These are phyloP conservation scores for Stichopus chloronotus DNA, from an alignment of 35 echinoderm and acorn worm species.

Conservation along the genomic window DNA sequence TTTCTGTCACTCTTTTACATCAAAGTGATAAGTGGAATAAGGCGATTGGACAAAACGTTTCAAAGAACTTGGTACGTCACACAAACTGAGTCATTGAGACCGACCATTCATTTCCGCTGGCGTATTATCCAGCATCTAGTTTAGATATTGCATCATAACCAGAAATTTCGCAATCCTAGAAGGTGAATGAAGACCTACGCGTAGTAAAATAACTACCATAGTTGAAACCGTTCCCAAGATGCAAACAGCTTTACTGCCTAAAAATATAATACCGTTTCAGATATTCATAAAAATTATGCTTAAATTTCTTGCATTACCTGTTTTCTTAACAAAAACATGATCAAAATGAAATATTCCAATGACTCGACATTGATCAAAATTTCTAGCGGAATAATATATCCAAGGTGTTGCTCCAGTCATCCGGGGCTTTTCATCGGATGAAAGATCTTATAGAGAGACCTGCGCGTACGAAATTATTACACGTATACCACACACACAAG, in stretches of 20 bases:
- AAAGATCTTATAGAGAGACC: neutral
- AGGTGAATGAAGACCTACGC: neutral
- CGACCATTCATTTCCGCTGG: constrained; percentile 17
- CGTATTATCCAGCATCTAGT: neutral
- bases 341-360: no score
- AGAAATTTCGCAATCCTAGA: constrained; percentile 32
- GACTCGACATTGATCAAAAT: neutral
- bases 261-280: no score
- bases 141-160: constrained; percentile 45
- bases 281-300: no score
- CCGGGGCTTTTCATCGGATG: neutral
- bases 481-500: neutral
- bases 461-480: neutral
- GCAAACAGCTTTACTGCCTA: no score
- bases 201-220: constrained; percentile 45
- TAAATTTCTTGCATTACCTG: no score
- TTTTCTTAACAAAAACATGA: no score
- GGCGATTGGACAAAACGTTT: constrained; percentile 43
- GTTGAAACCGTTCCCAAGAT: neutral
- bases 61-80: constrained; percentile 46
- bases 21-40: constrained; percentile 39
- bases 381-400: constrained; percentile 6
- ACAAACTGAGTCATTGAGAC: constrained; percentile 38
- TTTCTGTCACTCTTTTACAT: no score
- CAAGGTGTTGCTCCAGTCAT: neutral